A percentile compares a stretch with the other conserved stretches of the same genome.
These are phyloP conservation scores for Trichosurus vulpecula DNA, from an alignment of 2,797 vertebrate species.

Conservation along the genomic window DNA sequence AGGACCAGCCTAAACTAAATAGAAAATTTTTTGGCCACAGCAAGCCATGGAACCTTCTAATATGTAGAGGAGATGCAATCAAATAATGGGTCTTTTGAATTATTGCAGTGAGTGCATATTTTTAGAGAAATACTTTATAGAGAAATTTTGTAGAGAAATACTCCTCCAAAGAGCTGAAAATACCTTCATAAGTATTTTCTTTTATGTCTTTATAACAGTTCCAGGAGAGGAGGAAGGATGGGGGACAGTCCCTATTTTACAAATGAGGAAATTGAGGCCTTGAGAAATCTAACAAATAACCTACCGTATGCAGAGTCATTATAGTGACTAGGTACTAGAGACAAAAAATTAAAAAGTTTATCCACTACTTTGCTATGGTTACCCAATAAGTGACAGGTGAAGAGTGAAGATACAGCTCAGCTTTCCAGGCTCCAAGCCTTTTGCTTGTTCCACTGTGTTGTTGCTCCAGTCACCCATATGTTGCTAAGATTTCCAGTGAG, in stretches of 20 bases:
- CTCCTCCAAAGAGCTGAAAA: constrained; percentile 3
- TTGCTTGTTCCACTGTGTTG: neutral
- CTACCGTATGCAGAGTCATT: neutral
- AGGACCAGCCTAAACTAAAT: neutral
- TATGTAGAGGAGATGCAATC: neutral
- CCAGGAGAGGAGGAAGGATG: constrained; percentile 9
- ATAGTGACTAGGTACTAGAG: neutral
- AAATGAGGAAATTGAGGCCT: neutral
- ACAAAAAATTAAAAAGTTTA: neutral
- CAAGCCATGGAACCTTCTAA: neutral
- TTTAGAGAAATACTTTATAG: neutral
- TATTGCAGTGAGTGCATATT: neutral
- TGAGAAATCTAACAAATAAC: neutral
- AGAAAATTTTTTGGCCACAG: neutral
- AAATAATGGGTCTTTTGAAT: neutral
- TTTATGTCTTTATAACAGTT: neutral
- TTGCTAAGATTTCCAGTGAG: neutral
- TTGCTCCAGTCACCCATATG: neutral
- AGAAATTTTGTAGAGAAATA: neutral
- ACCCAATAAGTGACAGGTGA: neutral
- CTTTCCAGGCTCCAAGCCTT: neutral
- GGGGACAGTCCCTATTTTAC: neutral
- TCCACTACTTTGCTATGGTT: neutral
- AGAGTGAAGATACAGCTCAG: neutral
- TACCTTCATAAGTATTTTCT: neutral